A percentile compares a stretch with the other conserved stretches of the same genome.
These are phyloP conservation scores for Caerostris darwini DNA, from an alignment of 1,140 invertebrate species.

Conservation along the genomic window DNA sequence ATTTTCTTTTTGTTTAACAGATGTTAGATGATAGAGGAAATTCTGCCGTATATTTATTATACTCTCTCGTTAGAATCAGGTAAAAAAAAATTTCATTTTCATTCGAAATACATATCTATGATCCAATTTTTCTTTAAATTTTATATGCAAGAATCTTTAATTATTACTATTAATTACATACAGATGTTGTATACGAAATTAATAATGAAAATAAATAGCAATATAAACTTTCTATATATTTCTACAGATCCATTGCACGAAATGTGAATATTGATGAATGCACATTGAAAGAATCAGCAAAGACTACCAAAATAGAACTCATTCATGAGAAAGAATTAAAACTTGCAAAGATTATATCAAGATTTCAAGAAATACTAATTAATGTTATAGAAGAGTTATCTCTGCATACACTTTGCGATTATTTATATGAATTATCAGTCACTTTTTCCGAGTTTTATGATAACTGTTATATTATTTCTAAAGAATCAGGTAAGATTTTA, in stretches of 20 bases:
- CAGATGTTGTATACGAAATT: too few relatives aligned
- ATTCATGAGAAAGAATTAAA: constrained; percentile 97
- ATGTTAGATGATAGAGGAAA: constrained; percentile 99
- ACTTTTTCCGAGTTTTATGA: constrained; percentile 98
- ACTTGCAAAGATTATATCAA: constrained; percentile 89
- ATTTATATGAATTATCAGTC: constrained; percentile 95
- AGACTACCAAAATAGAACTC: constrained; percentile 86
- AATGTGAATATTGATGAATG: constrained; percentile 87
- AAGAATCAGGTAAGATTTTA: constrained; percentile 84
- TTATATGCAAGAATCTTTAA: background rate
- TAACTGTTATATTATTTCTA: constrained; percentile 98
- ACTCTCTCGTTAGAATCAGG: constrained; percentile 96
- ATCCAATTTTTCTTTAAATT: background rate
- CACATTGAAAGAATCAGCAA: constrained; percentile 84
- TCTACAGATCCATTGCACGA: constrained; percentile 87
- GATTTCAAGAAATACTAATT: constrained; percentile 93
- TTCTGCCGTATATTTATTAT: constrained; percentile 98
- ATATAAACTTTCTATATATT: background rate
- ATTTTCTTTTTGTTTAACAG: constrained; percentile 82
- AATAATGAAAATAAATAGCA: too few relatives aligned
- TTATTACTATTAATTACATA: constrained; percentile 15
- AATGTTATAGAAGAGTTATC: constrained; percentile 92
- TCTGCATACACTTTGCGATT: constrained; percentile 96
- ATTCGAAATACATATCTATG: background rate
- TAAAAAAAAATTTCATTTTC: constrained; percentile 82